A percentile compares a stretch with the other conserved stretches of the same genome.
These are phyloP conservation scores for Choristoneura rosaceana DNA, from an alignment of 2,888 invertebrate genomes.

Conservation along the genomic window DNA sequence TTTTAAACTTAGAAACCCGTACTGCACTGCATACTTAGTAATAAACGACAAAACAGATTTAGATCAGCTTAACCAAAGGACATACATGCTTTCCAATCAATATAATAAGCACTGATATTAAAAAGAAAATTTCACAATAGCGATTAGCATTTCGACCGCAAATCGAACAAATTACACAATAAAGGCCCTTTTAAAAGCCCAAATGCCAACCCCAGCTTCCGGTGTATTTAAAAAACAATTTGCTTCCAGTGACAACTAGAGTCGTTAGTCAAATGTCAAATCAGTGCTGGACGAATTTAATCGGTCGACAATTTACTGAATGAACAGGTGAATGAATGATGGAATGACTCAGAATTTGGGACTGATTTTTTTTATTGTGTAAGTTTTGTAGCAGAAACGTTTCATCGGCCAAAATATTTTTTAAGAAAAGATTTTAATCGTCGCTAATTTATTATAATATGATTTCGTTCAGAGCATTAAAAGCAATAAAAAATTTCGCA, in stretches of 20 bases:
- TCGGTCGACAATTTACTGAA: neutral
- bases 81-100: neutral
- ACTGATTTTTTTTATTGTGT: neutral
- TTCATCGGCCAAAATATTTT: too few relatives aligned
- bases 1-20: too few relatives aligned
- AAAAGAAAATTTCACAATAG: neutral
- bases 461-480: too few relatives aligned
- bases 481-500: too few relatives aligned
- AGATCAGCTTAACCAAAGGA: neutral
- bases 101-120: neutral
- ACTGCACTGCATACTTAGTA: too few relatives aligned
- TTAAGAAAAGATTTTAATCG: too few relatives aligned
- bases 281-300: conserved; percentile 1
- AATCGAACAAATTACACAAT: conserved; percentile 3
- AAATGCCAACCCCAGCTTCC: conserved; percentile 3
- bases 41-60: too few relatives aligned
- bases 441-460: too few relatives aligned
- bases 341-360: neutral
- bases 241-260: conserved; percentile 1
- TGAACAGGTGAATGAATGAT: neutral
- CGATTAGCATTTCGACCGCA: neutral
- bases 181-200: neutral
- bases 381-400: too few relatives aligned
- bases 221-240: conserved; percentile 4
- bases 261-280: conserved; percentile 9